Evolutionary conservation across 2,797 vertebrate species (phyloP).

Genomic region (Hyperoplus lanceolatus): DNA sequence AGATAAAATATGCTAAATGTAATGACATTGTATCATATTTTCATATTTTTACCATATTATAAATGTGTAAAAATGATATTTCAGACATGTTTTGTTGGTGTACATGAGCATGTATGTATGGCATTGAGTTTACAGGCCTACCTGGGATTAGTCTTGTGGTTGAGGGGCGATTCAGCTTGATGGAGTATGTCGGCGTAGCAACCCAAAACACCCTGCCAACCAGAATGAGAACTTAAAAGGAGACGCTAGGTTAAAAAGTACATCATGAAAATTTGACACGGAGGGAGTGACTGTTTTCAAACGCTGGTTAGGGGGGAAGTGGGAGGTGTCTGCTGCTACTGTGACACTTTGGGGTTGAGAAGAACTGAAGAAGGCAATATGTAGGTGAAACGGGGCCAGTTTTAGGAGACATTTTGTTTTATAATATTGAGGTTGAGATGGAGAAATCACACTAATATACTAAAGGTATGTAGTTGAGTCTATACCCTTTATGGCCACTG

Average conservation of each 20-base stretch:
- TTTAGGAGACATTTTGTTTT: background rate
- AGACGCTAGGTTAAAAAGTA: slow-evolving; percentile 66
- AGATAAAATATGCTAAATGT: background rate
- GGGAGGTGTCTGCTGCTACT: slow-evolving; percentile 73
- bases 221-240: slow-evolving; percentile 60
- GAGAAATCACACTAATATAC: background rate
- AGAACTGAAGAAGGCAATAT: slow-evolving; percentile 35
- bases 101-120: background rate
- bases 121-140: slow-evolving; percentile 57
- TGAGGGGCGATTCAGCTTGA: slow-evolving; percentile 45
- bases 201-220: slow-evolving; percentile 51
- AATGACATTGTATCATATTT: background rate
- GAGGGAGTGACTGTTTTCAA: slow-evolving; percentile 85
- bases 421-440: background rate
- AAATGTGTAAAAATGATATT: background rate
- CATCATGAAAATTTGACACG: slow-evolving; percentile 59
- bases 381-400: background rate
- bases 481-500: no score
- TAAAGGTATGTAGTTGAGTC: background rate
- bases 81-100: slow-evolving; percentile 3
- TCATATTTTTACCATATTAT: no score
- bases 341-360: slow-evolving; percentile 54
- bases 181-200: slow-evolving; percentile 50
- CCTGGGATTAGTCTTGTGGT: slow-evolving; percentile 65
- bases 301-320: slow-evolving; percentile 75